phyloP scores from a whole-genome alignment of 2,888 invertebrate species.

The Lamellibrachia satsuma region DNA sequence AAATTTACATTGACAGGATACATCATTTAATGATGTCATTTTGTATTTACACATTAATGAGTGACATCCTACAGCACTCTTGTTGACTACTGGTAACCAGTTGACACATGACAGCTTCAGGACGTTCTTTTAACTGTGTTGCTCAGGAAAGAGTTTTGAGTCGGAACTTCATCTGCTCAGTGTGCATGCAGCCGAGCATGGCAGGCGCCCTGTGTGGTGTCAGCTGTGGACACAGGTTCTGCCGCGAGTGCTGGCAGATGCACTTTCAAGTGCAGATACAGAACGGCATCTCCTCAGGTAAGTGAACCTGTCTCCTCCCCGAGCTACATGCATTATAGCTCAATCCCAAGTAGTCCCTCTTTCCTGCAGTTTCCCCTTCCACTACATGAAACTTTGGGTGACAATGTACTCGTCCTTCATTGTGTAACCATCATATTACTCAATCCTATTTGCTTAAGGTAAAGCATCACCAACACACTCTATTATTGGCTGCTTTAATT shows the following conservation, averaged over 20 bases:
- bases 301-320: conserved; percentile 24
- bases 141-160: conserved; percentile 11
- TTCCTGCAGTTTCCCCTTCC: background rate
- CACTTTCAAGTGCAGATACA: conserved; percentile 96
- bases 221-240: conserved; percentile 90
- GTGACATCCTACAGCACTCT: background rate
- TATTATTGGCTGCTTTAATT: too few relatives aligned
- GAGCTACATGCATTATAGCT: background rate
- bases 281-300: conserved; percentile 80
- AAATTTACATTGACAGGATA: background rate
- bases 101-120: background rate
- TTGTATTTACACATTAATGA: background rate
- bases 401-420: too few relatives aligned
- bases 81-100: background rate
- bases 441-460: too few relatives aligned
- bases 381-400: too few relatives aligned
- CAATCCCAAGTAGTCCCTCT: background rate
- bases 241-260: conserved; percentile 94
- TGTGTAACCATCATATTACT: too few relatives aligned
- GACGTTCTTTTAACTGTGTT: background rate
- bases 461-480: too few relatives aligned
- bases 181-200: conserved; percentile 48
- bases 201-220: background rate
- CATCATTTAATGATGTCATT: background rate
- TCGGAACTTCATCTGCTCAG: conserved; percentile 46